Conservation (phyloP, 2,797 vertebrate genomes). For the Argyrosomus regius region DNA sequence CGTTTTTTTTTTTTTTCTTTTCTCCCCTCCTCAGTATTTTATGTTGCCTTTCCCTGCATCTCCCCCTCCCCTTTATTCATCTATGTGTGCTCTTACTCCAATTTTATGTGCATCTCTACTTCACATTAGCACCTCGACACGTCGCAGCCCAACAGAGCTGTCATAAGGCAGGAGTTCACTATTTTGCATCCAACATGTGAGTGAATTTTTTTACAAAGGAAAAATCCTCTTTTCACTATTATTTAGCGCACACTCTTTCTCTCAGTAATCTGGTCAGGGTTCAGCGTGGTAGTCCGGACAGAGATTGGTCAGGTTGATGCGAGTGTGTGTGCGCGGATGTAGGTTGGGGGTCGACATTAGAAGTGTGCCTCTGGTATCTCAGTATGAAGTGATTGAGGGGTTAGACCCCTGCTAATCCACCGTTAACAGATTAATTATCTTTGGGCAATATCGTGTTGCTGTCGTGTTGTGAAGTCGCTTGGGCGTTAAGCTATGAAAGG, state of each 20-base stretch:
- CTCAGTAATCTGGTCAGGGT: constrained; percentile 68
- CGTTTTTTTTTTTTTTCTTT: constrained; percentile 37
- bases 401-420: constrained; percentile 69
- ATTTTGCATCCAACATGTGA: constrained; percentile 67
- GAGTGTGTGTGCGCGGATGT: constrained; percentile 51
- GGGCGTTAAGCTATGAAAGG: constrained; percentile 64
- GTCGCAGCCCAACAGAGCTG: constrained; percentile 46
- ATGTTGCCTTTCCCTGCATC: constrained; percentile 63
- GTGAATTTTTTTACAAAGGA: constrained; percentile 50
- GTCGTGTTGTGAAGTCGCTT: constrained; percentile 66
- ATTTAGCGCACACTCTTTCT: constrained; percentile 43
- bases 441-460: constrained; percentile 73
- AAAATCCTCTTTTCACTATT: constrained; percentile 45
- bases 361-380: constrained; percentile 50
- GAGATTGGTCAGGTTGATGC: constrained; percentile 69
- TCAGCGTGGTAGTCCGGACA: constrained; percentile 55
- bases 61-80: constrained; percentile 65
- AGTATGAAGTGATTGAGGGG: constrained; percentile 63
- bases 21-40: constrained; percentile 61
- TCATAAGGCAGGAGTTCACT: constrained; percentile 63
- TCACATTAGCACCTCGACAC: constrained; percentile 56
- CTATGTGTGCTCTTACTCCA: constrained; percentile 59
- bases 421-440: constrained; percentile 81
- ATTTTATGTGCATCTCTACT: constrained; percentile 71
- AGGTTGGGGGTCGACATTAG: constrained; percentile 59